These are phyloP conservation scores for Paguma larvata DNA, from an alignment of 2,797 vertebrate genomes.

Conservation along the genomic window DNA sequence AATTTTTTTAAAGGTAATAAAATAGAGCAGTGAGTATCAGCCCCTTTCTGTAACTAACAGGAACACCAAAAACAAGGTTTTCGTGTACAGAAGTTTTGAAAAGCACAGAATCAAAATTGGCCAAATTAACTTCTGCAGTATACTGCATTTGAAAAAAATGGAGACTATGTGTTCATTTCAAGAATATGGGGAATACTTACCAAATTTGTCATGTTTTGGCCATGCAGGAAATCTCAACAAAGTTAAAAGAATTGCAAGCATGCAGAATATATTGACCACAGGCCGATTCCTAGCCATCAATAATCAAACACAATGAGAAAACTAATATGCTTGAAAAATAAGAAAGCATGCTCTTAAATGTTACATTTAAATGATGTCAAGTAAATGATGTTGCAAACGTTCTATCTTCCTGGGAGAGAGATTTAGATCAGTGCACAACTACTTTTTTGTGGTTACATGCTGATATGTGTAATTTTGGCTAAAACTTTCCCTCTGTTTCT, in stretches of 20 bases:
- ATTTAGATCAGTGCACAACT: background rate
- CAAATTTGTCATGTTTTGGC: background rate
- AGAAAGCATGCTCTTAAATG: background rate
- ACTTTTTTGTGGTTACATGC: background rate
- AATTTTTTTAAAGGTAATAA: background rate
- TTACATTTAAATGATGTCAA: background rate
- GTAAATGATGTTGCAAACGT: background rate
- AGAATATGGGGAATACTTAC: background rate
- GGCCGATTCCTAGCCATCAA: background rate
- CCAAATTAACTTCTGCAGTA: background rate
- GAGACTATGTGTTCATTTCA: background rate
- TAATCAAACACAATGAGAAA: too few relatives aligned
- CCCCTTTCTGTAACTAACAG: background rate
- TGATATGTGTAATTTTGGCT: background rate
- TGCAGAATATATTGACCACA: too few relatives aligned
- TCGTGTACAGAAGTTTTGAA: background rate
- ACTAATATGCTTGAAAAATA: background rate
- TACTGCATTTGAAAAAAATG: background rate
- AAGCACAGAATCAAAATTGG: background rate
- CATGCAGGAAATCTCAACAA: background rate
- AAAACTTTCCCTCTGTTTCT: too few relatives aligned
- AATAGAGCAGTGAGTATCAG: background rate
- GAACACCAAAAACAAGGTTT: background rate
- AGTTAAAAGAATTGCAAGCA: background rate
- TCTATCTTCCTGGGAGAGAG: background rate